Conservation (phyloP, 2,113 vertebrate genomes). For the Oreamnos americanus region DNA sequence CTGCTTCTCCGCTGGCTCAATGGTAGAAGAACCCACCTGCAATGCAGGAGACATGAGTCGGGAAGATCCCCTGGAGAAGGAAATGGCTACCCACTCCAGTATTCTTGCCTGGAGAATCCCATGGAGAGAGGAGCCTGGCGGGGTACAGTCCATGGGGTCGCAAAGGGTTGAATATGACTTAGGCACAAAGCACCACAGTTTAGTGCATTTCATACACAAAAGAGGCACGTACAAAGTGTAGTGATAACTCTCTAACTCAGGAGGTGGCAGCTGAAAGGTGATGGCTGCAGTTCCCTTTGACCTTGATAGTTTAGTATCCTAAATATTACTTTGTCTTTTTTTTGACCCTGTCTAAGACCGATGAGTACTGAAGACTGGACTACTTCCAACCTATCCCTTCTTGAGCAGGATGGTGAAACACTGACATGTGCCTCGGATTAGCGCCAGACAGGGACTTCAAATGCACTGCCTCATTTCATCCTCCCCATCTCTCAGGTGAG, state of each 20-base stretch:
- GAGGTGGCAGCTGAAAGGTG: neutral
- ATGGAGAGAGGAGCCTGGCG: neutral
- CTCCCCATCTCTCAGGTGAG: neutral
- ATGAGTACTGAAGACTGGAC: neutral
- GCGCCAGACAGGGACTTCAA: neutral
- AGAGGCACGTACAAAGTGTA: neutral
- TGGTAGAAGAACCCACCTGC: neutral
- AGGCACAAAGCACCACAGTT: neutral
- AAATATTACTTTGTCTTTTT: neutral
- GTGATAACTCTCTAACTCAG: neutral
- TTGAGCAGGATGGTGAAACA: neutral
- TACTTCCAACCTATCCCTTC: neutral
- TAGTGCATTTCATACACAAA: neutral
- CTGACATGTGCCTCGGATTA: fast-evolving
- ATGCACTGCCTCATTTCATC: neutral
- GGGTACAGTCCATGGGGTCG: neutral
- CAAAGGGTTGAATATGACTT: neutral
- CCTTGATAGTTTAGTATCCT: neutral
- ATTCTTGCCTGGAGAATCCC: neutral
- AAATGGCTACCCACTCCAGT: neutral
- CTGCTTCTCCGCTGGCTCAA: neutral
- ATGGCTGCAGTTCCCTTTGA: neutral
- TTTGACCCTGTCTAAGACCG: neutral
- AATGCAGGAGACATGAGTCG: neutral
- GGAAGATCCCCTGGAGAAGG: neutral